A percentile compares a stretch with the other conserved stretches of the same genome.
Conservation (phyloP, 37 sponge, comb jelly and placozoan genomes). For the Amphimedon queenslandica region DNA sequence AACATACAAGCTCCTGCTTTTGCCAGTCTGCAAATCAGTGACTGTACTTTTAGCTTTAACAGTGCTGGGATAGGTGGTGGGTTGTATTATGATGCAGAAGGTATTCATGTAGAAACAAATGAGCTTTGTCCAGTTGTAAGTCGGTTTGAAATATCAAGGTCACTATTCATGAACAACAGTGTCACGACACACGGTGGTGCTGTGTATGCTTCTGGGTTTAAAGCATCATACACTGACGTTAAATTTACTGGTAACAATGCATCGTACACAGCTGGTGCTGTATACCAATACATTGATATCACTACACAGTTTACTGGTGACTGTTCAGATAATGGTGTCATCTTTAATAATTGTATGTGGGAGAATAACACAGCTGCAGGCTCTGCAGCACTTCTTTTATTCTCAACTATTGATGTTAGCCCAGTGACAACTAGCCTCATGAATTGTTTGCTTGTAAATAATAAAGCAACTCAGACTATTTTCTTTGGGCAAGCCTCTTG, state of each 20-base stretch:
- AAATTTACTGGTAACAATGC: not conserved
- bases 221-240: not conserved
- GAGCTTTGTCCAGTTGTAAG: not conserved
- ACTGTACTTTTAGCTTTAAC: not conserved
- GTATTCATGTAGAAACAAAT: not conserved
- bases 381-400: not conserved
- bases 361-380: not conserved
- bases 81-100: not conserved
- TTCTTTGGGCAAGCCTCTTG: no score
- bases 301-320: no score
- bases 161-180: not conserved
- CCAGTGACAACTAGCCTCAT: not conserved
- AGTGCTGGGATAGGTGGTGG: constrained; percentile 4
- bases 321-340: no score
- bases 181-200: not conserved
- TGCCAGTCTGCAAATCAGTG: not conserved
- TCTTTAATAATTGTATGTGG: not conserved
- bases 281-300: no score
- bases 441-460: not conserved
- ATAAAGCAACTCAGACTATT: not conserved
- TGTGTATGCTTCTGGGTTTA: not conserved
- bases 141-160: not conserved
- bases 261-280: not conserved
- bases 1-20: not conserved
- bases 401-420: not conserved